Evolutionary conservation across 2,888 invertebrate genomes (phyloP).

Genomic region (Andrena praecox): DNA sequence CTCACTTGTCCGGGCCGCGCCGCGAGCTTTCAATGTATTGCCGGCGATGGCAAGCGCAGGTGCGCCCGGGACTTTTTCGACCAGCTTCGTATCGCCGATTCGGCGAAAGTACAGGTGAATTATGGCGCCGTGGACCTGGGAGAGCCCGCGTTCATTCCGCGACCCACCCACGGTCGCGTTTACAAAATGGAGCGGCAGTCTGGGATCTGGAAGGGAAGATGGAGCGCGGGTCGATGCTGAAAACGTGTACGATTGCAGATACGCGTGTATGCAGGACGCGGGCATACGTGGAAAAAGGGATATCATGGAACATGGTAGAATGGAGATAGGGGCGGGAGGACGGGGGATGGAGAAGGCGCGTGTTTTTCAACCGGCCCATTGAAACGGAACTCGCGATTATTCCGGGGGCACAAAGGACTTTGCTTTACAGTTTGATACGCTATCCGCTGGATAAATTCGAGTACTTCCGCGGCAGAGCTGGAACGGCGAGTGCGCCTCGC

Average conservation of each 20-base stretch:
- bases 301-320: not conserved
- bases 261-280: not conserved
- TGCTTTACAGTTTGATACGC: conserved; percentile 50
- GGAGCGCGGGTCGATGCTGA: conserved; percentile 6
- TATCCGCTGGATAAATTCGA: conserved; percentile 38
- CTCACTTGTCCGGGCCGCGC: not conserved
- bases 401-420: conserved; percentile 38
- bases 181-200: conserved; percentile 1
- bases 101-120: conserved; percentile 50
- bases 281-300: not conserved
- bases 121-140: conserved; percentile 31
- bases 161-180: conserved; percentile 25
- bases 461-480: not conserved
- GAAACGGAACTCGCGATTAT: conserved; percentile 46
- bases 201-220: not conserved
- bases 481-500: conserved; percentile 5
- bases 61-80: conserved; percentile 50
- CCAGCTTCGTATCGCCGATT: conserved; percentile 13
- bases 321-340: not conserved
- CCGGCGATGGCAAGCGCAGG: conserved; percentile 54
- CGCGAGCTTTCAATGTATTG: conserved; percentile 32
- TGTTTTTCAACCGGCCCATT: conserved; percentile 41
- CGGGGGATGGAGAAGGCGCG: not conserved
- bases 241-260: conserved; percentile 11
- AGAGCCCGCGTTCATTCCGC: conserved; percentile 20